Evolutionary conservation across 2,113 vertebrate genomes (phyloP), one percentile per base, ranked within the genome.

Genomic region (Odocoileus hemionus): DNA sequence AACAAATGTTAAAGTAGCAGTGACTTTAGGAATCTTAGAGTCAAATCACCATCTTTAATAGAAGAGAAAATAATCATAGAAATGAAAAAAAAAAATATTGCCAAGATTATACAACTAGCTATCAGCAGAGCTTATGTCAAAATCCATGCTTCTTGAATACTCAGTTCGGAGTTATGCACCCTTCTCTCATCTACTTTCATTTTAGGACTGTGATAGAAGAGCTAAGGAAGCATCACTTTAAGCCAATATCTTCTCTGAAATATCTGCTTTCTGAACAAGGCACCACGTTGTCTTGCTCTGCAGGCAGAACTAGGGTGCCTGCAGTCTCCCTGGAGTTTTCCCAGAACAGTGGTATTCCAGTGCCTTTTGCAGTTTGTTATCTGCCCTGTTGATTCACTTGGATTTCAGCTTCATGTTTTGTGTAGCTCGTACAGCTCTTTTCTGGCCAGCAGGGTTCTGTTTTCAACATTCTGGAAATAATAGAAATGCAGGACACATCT

Each of bases 391-490:
- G 86, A 25, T 55, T 52, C 4, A 5, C 96, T 80, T 91, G 47
- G 33, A 43, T 90, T 87, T 97, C 19, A 95, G 10, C 11, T 23
- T 87, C 70, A 13, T 67, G 13, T 92, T 78, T 96, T 50, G 79
- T 54, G 17, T 76, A 61, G 36, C 67, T 89, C 33, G 21, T 16
- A 3, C 12, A 95, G 30, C 70, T 79, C 36, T 80, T 16, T 15
- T 60, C 7, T 36, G 82, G 21, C 30, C 86, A 61, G 13, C 9
- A 97, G 67, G 11, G 23, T 94, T 96, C 26, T 87, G 67, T 82
- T 97, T 98, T 96, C 58, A 98, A 79, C 9, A 6, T 89, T 61
- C 13, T 96, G 25, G 7, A 97, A 91, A 94, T 86, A 96, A 96
- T n/a, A 25, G 94, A 76, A 92, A 96, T 91, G 26, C 15, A 96